Base-by-base conservation (phyloP, 2,113 vertebrate species). In the Vidua macroura region DNA sequence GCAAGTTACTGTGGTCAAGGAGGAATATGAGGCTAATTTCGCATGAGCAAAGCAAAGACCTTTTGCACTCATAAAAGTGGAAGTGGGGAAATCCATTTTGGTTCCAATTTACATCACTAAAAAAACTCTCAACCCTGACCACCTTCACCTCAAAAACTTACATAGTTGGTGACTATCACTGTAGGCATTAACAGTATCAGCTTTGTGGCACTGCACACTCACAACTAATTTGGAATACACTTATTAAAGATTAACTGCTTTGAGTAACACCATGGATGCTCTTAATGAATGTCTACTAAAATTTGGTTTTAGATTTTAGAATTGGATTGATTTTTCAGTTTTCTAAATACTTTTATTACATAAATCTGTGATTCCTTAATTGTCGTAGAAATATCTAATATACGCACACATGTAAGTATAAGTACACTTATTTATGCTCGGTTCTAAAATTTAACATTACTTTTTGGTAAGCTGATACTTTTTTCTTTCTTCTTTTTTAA, bases 351-450 rank as follows among this genome's bases (percentile, higher is more conserved):
- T 79, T 70, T 30, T 39, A 0, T 81, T 63, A 28, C 12, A 69
- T 19, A 2, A 4, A 76, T 31, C 20, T 74, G 28, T 19, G 14
- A 43, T 68, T 73, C 35, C 10, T 84, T 64, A 60, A 18, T 46
- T 60, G 7, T 7, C 68, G 10, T 12, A 59, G 20, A 68, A 66
- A 46, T 56, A n/a, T n/a, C 9, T 46, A 4, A 10, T 23, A 35
- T 48, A 55, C 3, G 16, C 1, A 35, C 3, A 21, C 1, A 1
- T 15, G 2, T 33, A 27, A 55, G 3, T 5, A 6, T 23, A 49
- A 59, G 3, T 41, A 24, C 6, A 19, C 1, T 17, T 24, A 44
- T n/a, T 46, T 69, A 64, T 30, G 4, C 31, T 46, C 39, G 60
- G 11, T 5, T 84, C 15, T 7, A 59, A 37, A 20, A 60, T 66